Base-by-base conservation (phyloP, 2,888 invertebrate species). In the Oscheius sp. region DNA sequence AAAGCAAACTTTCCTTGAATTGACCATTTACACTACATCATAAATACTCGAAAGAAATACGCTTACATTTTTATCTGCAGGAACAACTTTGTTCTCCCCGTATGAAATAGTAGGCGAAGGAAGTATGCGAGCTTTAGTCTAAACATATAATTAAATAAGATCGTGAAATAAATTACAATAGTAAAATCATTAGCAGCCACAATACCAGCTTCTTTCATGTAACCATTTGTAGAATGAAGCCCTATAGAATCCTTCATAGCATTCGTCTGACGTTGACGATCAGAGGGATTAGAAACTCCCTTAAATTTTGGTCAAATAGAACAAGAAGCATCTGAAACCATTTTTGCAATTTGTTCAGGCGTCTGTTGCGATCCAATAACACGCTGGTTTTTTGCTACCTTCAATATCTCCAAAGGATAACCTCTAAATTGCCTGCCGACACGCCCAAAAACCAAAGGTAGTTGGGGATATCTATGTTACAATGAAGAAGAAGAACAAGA, bases 301-400 rank as follows among this genome's bases (percentile, higher is more conserved):
- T n/a, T 61, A 17, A n/a, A 51, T 20, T 8, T 20, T 12, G 9
- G 9, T n/a, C 32, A 30, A 20, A 50, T 49, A 50, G 12, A 9
- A 47, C n/a, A 61, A 61, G n/a, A 61, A 56, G 22, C 8, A 9
- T 20, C 17, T 8, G 49, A 20, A 41, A n/a, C 1, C 32, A 71
- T 71, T 61, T 68, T 75, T 14, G 67, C 44, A 9, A 62, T 70
- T 59, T 77, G 76, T 0, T 54, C 30, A 1, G 69, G 26, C 2
- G 75, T 78, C 32, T 70, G 67, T 47, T 80, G 77, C 1, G 67
- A 49, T 30, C 71, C 71, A 0, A 69, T 72, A 0, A 80, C 80
- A 2, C 80, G 67, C 61, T 80, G 80, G 54, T 71, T 77, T 20
- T 68, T 66, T 8, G 68, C 36, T 38, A 80, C 70, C 0, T 57